Conservation (phyloP, 92 coral and sea anemone species). For the Montipora capitata region DNA sequence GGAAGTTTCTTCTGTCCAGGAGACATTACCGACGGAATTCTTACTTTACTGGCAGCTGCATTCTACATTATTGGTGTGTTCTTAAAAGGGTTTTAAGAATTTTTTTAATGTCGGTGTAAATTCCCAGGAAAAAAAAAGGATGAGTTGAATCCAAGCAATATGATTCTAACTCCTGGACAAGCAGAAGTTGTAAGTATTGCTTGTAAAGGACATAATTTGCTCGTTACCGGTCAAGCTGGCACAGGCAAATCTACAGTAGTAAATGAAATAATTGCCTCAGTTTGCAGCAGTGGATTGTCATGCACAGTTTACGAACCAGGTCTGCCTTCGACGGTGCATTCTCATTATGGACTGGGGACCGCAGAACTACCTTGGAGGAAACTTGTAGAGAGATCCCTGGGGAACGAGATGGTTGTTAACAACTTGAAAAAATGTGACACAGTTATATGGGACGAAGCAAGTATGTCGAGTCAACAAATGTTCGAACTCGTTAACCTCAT, state of each 20-base stretch:
- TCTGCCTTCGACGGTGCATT: constrained; percentile 62
- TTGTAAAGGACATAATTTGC: constrained; percentile 52
- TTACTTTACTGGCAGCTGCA: too few species aligned
- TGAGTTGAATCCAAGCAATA: too few species aligned
- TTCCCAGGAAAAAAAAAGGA: too few species aligned
- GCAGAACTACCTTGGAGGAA: constrained; percentile 61
- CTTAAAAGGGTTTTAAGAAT: too few species aligned
- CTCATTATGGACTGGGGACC: constrained; percentile 56
- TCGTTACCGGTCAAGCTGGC: constrained; percentile 60
- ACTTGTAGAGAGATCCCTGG: constrained; percentile 13
- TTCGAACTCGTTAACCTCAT: too few species aligned
- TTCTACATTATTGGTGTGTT: too few species aligned
- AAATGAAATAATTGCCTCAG: constrained; percentile 45
- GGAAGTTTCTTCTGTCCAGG: too few species aligned
- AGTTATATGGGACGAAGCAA: too few species aligned
- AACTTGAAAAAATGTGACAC: background rate
- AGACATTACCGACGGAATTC: too few species aligned
- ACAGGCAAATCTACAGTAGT: constrained; percentile 65
- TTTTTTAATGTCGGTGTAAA: too few species aligned
- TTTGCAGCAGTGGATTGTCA: constrained; percentile 70
- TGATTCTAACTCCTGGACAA: background rate
- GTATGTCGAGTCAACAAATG: too few species aligned
- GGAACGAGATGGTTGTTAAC: background rate
- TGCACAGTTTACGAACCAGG: constrained; percentile 55
- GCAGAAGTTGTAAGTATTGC: constrained; percentile 37